A percentile compares a stretch with the other conserved stretches of the same genome.
phyloP scores from a whole-genome alignment of 2,888 invertebrate genomes.

The Tethea ocularis region DNA sequence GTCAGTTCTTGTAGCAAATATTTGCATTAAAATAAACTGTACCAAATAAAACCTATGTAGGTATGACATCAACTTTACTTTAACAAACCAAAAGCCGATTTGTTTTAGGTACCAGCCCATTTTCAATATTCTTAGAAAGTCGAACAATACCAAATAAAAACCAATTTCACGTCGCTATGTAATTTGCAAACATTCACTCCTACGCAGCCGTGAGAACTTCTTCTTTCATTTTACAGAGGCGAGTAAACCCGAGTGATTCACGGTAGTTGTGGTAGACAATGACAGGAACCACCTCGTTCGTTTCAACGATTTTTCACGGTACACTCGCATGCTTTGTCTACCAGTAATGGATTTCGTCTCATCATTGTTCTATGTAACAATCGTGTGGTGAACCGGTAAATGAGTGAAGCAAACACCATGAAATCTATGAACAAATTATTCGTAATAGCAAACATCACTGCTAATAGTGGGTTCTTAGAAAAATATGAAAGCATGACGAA shows the following conservation, averaged over 20 bases:
- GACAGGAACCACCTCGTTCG: constrained; percentile 66
- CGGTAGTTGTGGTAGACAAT: constrained; percentile 63
- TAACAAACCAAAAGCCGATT: neutral
- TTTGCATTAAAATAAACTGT: no score
- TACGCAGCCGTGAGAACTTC: constrained; percentile 52
- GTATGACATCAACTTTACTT: no score
- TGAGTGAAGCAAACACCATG: constrained; percentile 41
- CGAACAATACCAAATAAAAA: neutral
- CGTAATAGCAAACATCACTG: constrained; percentile 20
- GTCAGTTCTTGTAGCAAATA: no score
- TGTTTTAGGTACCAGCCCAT: neutral
- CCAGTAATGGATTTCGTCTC: constrained; percentile 40
- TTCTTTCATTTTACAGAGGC: constrained; percentile 41
- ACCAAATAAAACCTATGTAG: no score
- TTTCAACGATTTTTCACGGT: constrained; percentile 63
- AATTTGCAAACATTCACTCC: constrained; percentile 28
- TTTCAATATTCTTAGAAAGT: neutral
- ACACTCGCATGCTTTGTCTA: constrained; percentile 43
- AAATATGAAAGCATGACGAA: constrained; percentile 13
- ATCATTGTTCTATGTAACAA: constrained; percentile 50
- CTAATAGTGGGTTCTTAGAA: constrained; percentile 13
- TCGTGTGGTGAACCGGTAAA: constrained; percentile 51
- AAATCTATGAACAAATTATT: constrained; percentile 43
- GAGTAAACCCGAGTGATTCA: constrained; percentile 52
- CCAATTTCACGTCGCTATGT: neutral